Conservation (phyloP, 1,140 invertebrate species). For the Anthonomus grandis region DNA sequence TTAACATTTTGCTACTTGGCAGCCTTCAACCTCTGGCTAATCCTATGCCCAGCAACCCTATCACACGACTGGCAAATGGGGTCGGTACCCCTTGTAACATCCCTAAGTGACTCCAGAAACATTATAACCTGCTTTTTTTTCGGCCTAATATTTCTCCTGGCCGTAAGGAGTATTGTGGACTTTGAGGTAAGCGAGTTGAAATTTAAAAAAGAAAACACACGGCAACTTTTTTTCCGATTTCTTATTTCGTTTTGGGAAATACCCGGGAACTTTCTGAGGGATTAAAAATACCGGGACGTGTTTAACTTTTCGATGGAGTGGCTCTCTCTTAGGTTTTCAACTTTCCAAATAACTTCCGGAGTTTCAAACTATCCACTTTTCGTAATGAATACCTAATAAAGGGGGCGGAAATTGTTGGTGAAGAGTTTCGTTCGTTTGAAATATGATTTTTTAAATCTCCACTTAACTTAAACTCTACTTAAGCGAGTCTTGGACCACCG, state of each 20-base stretch:
- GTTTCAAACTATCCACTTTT: neutral
- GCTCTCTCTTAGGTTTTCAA: constrained; percentile 4
- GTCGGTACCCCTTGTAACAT: constrained; percentile 72
- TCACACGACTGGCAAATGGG: constrained; percentile 90
- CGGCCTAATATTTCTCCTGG: constrained; percentile 56
- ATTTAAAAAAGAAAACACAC: neutral
- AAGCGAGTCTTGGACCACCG: no score
- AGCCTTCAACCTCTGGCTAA: constrained; percentile 76
- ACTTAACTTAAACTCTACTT: no score
- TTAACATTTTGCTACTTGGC: constrained; percentile 80
- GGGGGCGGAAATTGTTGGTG: neutral
- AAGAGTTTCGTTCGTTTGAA: no score
- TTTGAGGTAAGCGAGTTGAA: constrained; percentile 58
- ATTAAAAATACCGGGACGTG: constrained; percentile 13
- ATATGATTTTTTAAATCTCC: no score
- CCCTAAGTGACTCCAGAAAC: constrained; percentile 66
- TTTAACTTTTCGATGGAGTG: constrained; percentile 6
- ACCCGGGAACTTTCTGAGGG: neutral
- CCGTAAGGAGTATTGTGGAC: constrained; percentile 60
- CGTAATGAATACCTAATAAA: neutral
- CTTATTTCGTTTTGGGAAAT: neutral
- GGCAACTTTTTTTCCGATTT: neutral
- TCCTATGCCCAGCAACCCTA: constrained; percentile 70
- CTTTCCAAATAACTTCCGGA: neutral
- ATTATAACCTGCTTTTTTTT: constrained; percentile 67